Base-by-base conservation (phyloP, 1,140 invertebrate genomes). In the Chionoecetes opilio region DNA sequence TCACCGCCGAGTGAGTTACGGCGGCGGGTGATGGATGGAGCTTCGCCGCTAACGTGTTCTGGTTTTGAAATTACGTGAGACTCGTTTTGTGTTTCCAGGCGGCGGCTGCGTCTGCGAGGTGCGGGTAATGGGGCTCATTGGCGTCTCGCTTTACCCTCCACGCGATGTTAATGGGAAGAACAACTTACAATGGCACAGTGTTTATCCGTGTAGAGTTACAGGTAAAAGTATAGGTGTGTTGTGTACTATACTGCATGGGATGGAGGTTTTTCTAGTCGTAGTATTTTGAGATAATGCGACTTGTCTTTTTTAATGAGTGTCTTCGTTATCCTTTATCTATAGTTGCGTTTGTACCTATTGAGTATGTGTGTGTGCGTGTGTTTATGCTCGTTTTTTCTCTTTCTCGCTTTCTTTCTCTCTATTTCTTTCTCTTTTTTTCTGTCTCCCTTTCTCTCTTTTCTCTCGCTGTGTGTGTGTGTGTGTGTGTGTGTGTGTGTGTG, bases 381-480 rank as follows among this genome's bases (percentile, higher is more conserved):
- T 53, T n/a, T n/a, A 11, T n/a, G 2, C 1, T 75, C n/a, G 1
- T 8, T 8, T 0, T 75, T 0, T 35, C 86, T 88, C 31, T 88
- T 34, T 88, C 32, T 88, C 29, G 34, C 86, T 75, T 5, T 75
- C n/a, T 75, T 26, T 75, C 63, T 75, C 26, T 35, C 86, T 88
- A 2, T 88, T 34, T 88, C 32, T 88, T 6, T 88, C 86, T 88
- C 31, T 88, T 34, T 88, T 8, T 88, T 34, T 88, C 29, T 88
- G 32, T 35, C 32, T 35, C 32, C 17, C 32, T 35, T 14, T 35
- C 32, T 35, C 32, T 35, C 32, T 37, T 11, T 14, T 88, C 34
- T 37, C 32, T 88, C 34, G 35, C 86, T 88, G 32, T 88, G 32
- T 88, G n/a, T n/a, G n/a, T n/a, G n/a, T n/a, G n/a, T n/a, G n/a